Evolutionary conservation across 2,113 vertebrate species (phyloP), one percentile per base, ranked within the genome.

Genomic region (Tragelaphus scriptus): DNA sequence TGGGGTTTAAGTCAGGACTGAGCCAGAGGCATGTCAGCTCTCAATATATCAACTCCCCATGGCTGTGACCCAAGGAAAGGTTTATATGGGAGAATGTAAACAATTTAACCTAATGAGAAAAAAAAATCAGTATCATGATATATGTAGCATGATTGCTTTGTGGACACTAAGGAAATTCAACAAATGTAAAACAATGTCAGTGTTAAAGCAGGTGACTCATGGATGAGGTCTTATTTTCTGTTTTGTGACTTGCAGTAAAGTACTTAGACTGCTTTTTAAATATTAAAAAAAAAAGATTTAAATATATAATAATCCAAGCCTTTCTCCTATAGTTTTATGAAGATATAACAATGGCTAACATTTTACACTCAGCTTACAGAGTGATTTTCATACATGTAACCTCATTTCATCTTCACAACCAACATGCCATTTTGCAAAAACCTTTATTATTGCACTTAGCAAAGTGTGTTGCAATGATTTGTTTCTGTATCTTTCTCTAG

Each of bases 361-460:
- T 91, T 96, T 95, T 68, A 96, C n/a, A n/a, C n/a, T n/a, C n/a
- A 93, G 91, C 91, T 98, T 91, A 95, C 91, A 91, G 91, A 94
- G 93, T 88, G 61, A 68, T 97, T 96, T 68, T 71, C 91, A 95
- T 32, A 94, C 21, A 85, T 49, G 77, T 94, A 97, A 98, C 95
- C 96, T 96, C 86, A 47, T 95, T 97, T 97, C 94, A 97, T 97
- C 95, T 97, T 82, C 68, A 95, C 68, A 91, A 58, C 65, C 93
- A 94, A 88, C 21, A 65, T 85, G 75, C 65, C 86, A 89, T 80
- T 94, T 56, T 82, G 44, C 59, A 94, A 75, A 91, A 58, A 87
- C 89, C 75, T 89, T 87, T 56, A 89, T 95, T 94, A 79, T 51
- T 86, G 55, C 44, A 88, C 88, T 94, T 81, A 88, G 91, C 15